Evolutionary conservation across 2,888 invertebrate genomes (phyloP).

Genomic region (Idaea biselata): DNA sequence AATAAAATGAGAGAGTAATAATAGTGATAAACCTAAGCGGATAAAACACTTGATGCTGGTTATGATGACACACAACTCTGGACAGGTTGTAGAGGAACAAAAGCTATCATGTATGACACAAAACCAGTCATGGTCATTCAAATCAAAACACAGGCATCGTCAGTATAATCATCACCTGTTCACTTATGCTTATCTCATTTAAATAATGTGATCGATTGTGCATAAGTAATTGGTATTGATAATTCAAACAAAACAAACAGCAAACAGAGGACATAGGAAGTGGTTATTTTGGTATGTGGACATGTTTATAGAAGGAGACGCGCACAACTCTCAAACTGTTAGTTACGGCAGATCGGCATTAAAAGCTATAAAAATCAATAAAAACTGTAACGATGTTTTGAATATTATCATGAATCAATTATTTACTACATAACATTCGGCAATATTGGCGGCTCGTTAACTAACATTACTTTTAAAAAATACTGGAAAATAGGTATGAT

Average conservation of each 20-base stretch:
- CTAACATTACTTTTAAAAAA: background rate
- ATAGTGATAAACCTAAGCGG: background rate
- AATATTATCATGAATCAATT: conserved; percentile 48
- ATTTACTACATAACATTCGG: conserved; percentile 7
- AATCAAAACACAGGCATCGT: background rate
- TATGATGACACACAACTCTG: background rate
- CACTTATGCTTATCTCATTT: conserved; percentile 4
- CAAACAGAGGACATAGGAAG: conserved; percentile 4
- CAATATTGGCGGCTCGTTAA: background rate
- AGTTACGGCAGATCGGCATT: conserved; percentile 36
- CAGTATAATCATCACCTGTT: conserved; percentile 3
- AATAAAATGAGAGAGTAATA: background rate
- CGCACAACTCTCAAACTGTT: conserved; percentile 44
- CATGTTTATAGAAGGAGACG: conserved; percentile 13
- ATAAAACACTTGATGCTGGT: background rate
- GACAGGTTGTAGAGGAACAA: background rate
- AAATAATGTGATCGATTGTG: background rate
- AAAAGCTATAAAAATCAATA: conserved; percentile 28
- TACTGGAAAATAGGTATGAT: conserved; percentile 39
- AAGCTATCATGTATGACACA: background rate
- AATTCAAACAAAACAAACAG: conserved; percentile 7
- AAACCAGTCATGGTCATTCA: conserved; percentile 1
- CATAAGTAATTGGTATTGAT: conserved; percentile 1
- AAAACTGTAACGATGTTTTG: conserved; percentile 35
- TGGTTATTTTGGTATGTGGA: background rate